These are phyloP conservation scores for Phaethornis superciliosus DNA, from an alignment of 2,113 vertebrate genomes.

Conservation along the genomic window DNA sequence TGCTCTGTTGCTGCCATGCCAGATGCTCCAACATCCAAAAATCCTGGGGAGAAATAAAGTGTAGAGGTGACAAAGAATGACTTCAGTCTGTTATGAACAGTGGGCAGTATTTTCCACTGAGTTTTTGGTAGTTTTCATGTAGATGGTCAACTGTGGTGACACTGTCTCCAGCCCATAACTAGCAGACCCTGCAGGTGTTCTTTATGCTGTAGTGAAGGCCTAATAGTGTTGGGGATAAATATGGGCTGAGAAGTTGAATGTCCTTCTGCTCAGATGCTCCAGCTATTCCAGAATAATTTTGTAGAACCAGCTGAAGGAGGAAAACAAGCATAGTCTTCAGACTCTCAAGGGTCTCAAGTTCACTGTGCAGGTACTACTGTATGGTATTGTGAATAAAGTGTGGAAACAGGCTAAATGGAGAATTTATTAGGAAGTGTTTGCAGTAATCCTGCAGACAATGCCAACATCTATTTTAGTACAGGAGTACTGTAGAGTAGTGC, in stretches of 20 bases:
- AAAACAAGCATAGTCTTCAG: neutral
- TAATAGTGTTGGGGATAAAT: neutral
- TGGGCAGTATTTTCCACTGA: fast-evolving
- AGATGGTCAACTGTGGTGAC: neutral
- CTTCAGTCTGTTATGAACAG: neutral
- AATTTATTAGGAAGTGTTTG: neutral
- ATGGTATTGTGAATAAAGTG: neutral
- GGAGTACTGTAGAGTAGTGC: neutral
- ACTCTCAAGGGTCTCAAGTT: neutral
- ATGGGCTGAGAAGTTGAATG: neutral
- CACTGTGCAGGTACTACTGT: neutral
- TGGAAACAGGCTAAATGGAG: neutral
- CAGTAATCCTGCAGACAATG: neutral
- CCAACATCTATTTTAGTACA: neutral
- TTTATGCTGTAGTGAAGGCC: neutral
- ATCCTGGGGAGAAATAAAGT: neutral
- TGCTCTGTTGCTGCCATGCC: neutral
- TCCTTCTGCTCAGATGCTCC: neutral
- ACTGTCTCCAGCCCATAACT: neutral
- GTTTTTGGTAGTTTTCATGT: neutral
- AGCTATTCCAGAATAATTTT: neutral
- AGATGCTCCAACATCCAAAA: neutral
- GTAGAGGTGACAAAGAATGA: neutral
- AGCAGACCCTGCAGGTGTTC: neutral
- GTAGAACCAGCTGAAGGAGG: neutral